Percentiles rank a stretch among this genome's conserved stretches.
phyloP scores from a whole-genome alignment of 2,113 vertebrate species.

The Myotis lucifugus region DNA sequence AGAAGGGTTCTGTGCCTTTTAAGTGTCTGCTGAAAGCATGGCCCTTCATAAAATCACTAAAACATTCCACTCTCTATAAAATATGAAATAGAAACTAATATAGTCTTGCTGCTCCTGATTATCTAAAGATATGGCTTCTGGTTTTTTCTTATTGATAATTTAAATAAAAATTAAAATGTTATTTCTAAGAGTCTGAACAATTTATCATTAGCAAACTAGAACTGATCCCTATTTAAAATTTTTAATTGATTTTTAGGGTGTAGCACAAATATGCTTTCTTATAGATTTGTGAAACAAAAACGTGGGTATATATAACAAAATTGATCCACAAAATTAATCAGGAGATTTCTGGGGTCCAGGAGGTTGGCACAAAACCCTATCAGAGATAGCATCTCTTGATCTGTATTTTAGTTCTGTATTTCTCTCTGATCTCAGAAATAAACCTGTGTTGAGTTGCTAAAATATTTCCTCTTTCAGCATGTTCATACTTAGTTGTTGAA shows the following conservation, averaged over 20 bases:
- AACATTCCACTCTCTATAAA: conserved; percentile 2
- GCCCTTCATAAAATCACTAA: conserved; percentile 26
- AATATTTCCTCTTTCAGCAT: background rate
- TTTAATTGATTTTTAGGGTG: conserved; percentile 16
- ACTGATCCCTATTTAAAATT: conserved; percentile 3
- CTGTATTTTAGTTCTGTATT: background rate
- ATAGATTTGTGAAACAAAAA: background rate
- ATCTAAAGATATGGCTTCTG: background rate
- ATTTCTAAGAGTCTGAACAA: background rate
- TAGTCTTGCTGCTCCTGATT: background rate
- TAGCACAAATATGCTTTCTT: background rate
- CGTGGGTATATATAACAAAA: background rate
- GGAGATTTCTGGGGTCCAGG: background rate
- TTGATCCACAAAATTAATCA: background rate
- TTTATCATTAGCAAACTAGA: background rate
- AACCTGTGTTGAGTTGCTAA: background rate
- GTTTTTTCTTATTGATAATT: background rate
- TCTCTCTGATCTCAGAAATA: background rate
- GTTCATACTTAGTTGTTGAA: conserved; percentile 13
- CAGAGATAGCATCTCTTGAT: background rate
- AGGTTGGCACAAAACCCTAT: background rate
- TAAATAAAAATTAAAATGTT: conserved; percentile 15
- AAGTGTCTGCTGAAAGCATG: background rate
- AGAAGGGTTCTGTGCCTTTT: background rate
- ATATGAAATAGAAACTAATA: conserved; percentile 17